Conservation (phyloP, 1,140 invertebrate species). For the Drosophila elegans region DNA sequence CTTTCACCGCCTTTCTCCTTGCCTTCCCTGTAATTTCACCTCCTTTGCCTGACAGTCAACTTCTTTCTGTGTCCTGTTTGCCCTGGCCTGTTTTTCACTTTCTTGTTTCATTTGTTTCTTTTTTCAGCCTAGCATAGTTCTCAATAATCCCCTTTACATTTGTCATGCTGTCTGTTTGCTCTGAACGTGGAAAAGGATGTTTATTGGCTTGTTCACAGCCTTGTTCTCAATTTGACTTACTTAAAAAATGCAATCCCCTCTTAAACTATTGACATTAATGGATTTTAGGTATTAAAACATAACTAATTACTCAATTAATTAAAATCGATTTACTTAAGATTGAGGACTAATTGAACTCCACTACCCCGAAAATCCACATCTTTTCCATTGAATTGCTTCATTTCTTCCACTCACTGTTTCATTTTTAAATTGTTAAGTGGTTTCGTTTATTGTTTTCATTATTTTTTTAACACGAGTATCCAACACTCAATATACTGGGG, state of each 20-base stretch:
- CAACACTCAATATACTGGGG: background rate
- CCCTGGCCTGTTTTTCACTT: background rate
- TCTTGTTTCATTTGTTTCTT: background rate
- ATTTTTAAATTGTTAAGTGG: constrained; percentile 3
- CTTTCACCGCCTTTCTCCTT: constrained; percentile 1
- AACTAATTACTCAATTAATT: background rate
- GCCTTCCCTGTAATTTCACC: background rate
- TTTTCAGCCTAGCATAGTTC: constrained; percentile 26
- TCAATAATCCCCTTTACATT: constrained; percentile 27
- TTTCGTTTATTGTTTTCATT: constrained; percentile 28
- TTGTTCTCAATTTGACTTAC: constrained; percentile 1
- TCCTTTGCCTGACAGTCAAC: background rate
- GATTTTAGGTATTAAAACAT: background rate
- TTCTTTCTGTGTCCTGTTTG: constrained; percentile 19
- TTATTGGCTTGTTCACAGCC: constrained; percentile 11
- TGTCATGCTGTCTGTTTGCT: constrained; percentile 27
- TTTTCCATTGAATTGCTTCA: background rate
- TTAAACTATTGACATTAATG: background rate
- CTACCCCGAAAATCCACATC: background rate
- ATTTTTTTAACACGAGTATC: constrained; percentile 1
- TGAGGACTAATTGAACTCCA: no score
- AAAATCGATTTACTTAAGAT: background rate
- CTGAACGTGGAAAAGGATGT: constrained; percentile 3
- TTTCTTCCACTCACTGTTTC: background rate
- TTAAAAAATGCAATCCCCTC: background rate